These are phyloP conservation scores for Manduca sexta DNA, from an alignment of 1,140 invertebrate species.

Conservation along the genomic window DNA sequence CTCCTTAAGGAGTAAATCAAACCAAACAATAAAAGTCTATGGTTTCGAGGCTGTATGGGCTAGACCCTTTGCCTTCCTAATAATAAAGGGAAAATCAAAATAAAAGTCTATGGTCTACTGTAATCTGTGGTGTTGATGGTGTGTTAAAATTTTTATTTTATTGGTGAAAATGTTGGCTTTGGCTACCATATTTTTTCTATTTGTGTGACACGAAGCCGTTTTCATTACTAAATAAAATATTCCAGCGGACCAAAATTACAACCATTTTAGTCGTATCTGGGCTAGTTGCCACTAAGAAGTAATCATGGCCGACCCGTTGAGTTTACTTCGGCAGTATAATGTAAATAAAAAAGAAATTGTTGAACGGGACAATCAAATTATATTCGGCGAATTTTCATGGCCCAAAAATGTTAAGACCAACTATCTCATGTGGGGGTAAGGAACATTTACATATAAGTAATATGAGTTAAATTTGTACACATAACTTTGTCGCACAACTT, in stretches of 20 bases:
- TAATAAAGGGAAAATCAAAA: too few relatives aligned
- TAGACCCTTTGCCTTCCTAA: too few relatives aligned
- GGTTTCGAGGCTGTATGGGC: too few relatives aligned
- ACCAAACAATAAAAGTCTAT: too few relatives aligned
- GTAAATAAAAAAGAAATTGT: constrained; percentile 98
- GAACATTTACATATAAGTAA: constrained; percentile 6
- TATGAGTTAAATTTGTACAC: constrained; percentile 4
- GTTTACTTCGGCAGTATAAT: constrained; percentile 96
- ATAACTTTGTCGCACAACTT: constrained; percentile 2
- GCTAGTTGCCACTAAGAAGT: constrained; percentile 26
- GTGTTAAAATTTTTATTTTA: too few relatives aligned
- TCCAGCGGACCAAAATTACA: neutral
- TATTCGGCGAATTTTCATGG: constrained; percentile 99
- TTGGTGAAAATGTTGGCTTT: too few relatives aligned
- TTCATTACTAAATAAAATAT: neutral
- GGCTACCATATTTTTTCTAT: too few relatives aligned
- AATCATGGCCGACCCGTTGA: constrained; percentile 96
- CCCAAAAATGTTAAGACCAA: constrained; percentile 98
- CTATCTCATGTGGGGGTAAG: constrained; percentile 96
- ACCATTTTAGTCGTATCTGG: neutral
- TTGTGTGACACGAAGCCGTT: neutral
- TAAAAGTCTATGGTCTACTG: too few relatives aligned
- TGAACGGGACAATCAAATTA: constrained; percentile 94
- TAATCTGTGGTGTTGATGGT: too few relatives aligned
- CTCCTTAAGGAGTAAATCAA: too few relatives aligned